Evolutionary conservation across 37 sponge, comb jelly and placozoan genomes (phyloP).

Genomic region (Eunapius fragilis): DNA sequence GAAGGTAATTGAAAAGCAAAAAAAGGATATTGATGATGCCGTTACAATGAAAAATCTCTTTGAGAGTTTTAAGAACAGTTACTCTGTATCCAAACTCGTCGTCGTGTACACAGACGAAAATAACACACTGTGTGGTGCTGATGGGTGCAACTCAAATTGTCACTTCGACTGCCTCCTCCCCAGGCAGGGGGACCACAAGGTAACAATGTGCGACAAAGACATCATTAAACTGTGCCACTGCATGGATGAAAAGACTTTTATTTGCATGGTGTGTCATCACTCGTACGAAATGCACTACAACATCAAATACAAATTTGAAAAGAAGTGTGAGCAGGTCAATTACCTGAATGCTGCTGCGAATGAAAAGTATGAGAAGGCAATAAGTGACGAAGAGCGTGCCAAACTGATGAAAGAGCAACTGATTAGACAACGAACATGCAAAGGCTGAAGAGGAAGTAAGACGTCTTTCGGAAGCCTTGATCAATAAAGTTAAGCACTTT

Average conservation of each 20-base stretch:
- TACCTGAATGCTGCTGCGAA: not conserved
- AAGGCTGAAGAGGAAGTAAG: not conserved
- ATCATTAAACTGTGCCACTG: not conserved
- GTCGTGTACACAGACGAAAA: not conserved
- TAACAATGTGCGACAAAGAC: not conserved
- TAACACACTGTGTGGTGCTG: conserved; percentile 46
- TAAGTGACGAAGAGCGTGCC: not conserved
- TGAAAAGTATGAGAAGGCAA: not conserved
- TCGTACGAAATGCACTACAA: not conserved
- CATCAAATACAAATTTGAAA: not conserved
- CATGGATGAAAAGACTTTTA: not conserved
- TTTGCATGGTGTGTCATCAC: not conserved
- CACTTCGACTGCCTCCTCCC: conserved; percentile 19
- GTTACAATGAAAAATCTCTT: not conserved
- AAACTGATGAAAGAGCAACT: not conserved
- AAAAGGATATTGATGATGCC: conserved; percentile 11
- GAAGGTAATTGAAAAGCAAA: not conserved
- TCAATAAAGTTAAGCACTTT: not conserved
- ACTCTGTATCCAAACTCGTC: not conserved
- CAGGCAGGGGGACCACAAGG: not conserved
- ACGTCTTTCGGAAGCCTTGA: not conserved
- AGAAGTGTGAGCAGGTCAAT: not conserved
- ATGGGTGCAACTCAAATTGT: conserved; percentile 38
- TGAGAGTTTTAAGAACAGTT: not conserved
- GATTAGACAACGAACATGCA: not conserved